phyloP scores from a whole-genome alignment of 2,888 invertebrate genomes.

The Peribatodes rhomboidaria region DNA sequence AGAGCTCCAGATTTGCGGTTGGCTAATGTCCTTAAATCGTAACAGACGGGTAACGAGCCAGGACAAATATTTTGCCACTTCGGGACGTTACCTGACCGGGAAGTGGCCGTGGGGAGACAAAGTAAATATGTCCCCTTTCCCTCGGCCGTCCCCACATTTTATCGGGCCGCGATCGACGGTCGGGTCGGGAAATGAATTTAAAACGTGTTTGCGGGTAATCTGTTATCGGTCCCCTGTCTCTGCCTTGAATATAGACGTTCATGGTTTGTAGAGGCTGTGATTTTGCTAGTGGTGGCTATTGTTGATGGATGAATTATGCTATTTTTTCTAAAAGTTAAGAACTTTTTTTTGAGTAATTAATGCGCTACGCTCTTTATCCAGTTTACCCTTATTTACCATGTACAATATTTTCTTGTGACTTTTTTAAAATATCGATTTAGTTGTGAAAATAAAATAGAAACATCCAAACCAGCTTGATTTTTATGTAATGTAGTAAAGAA shows the following conservation, averaged over 20 bases:
- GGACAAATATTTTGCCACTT: constrained; percentile 85
- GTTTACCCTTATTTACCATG: too few species aligned
- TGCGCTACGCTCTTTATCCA: background rate
- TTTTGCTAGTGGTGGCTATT: constrained; percentile 56
- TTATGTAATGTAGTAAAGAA: too few species aligned
- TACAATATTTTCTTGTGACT: too few species aligned
- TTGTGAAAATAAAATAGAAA: too few species aligned
- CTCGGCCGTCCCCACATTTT: constrained; percentile 84
- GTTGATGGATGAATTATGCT: constrained; percentile 36
- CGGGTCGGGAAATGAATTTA: constrained; percentile 87
- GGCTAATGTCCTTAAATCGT: constrained; percentile 81
- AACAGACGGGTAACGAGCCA: constrained; percentile 78
- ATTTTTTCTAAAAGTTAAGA: constrained; percentile 34
- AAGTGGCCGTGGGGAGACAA: constrained; percentile 84
- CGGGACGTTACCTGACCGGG: constrained; percentile 82
- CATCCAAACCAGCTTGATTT: too few species aligned
- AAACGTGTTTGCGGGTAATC: constrained; percentile 87
- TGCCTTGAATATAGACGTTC: constrained; percentile 83
- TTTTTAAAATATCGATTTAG: too few species aligned
- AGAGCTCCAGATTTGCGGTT: constrained; percentile 66
- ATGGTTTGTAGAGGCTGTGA: constrained; percentile 74
- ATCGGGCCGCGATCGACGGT: constrained; percentile 85
- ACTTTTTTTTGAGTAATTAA: background rate
- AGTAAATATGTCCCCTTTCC: constrained; percentile 85
- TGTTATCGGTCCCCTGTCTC: constrained; percentile 87